Evolutionary conservation across 2,113 vertebrate species (phyloP).

Genomic region (Crotalus helleri): DNA sequence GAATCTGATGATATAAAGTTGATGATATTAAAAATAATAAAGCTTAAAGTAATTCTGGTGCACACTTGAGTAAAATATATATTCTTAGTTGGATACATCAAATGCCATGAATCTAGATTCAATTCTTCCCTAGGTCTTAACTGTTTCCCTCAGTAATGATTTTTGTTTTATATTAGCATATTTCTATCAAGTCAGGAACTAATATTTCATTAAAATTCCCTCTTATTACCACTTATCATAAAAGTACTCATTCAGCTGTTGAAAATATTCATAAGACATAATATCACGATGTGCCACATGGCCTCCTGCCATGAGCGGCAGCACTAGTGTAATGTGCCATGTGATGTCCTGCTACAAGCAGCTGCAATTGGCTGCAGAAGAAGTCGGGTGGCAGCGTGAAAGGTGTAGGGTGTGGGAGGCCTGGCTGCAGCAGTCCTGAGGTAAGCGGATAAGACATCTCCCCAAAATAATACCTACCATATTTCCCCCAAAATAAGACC

Average conservation of each 20-base stretch:
- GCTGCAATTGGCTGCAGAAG: too few species aligned
- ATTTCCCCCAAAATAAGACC: too few species aligned
- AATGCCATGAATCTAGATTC: neutral
- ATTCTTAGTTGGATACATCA: neutral
- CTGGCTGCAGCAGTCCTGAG: too few species aligned
- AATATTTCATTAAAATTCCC: neutral
- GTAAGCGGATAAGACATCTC: too few species aligned
- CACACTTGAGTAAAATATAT: neutral
- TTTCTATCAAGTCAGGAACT: neutral
- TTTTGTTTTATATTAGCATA: neutral
- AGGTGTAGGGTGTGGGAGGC: too few species aligned
- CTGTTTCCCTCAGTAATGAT: neutral
- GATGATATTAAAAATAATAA: neutral
- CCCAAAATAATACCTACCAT: too few species aligned
- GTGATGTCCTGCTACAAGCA: too few species aligned
- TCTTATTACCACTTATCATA: neutral
- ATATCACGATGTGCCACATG: neutral
- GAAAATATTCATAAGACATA: neutral
- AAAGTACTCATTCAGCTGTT: neutral
- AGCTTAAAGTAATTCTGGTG: neutral
- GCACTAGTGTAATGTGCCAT: too few species aligned
- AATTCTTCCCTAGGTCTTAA: neutral
- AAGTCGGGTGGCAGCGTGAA: too few species aligned
- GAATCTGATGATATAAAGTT: neutral
- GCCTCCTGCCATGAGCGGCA: too few species aligned